Percentiles rank a stretch among this genome's conserved stretches.
These are phyloP conservation scores for Alentia gelatinosa DNA, from an alignment of 2,888 invertebrate species.

Conservation along the genomic window DNA sequence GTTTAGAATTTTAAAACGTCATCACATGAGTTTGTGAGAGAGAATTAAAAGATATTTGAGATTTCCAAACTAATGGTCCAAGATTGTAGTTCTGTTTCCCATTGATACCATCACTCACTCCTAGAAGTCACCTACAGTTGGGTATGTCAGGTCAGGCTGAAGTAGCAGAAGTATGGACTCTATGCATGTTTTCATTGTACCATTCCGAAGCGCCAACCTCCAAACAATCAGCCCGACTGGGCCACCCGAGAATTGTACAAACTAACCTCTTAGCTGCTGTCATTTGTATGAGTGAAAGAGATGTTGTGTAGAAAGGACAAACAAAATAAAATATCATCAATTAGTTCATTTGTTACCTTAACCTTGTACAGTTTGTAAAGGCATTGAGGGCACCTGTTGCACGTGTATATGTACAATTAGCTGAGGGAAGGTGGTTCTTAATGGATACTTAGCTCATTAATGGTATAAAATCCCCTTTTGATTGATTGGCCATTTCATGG, in stretches of 20 bases:
- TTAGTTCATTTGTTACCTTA: constrained; percentile 17
- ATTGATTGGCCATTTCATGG: background rate
- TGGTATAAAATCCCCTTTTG: background rate
- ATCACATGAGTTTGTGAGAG: background rate
- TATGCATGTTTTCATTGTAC: constrained; percentile 32
- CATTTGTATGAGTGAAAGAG: constrained; percentile 31
- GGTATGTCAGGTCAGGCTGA: background rate
- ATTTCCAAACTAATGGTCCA: background rate
- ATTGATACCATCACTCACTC: background rate
- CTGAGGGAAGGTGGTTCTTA: background rate
- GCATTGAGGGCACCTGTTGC: background rate
- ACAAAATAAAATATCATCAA: background rate
- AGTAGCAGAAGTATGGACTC: background rate
- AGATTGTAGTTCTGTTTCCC: background rate
- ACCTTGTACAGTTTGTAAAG: constrained; percentile 32
- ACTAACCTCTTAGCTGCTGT: constrained; percentile 16
- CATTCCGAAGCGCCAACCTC: constrained; percentile 35
- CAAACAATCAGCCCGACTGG: background rate
- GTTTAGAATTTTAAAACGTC: background rate
- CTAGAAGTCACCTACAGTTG: background rate
- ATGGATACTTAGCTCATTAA: background rate
- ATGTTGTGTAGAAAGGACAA: background rate
- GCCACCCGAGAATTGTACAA: background rate
- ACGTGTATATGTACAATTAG: background rate
- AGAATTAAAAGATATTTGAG: background rate